Conservation (phyloP, 2,888 invertebrate genomes). For the Trachelus tabidus region DNA sequence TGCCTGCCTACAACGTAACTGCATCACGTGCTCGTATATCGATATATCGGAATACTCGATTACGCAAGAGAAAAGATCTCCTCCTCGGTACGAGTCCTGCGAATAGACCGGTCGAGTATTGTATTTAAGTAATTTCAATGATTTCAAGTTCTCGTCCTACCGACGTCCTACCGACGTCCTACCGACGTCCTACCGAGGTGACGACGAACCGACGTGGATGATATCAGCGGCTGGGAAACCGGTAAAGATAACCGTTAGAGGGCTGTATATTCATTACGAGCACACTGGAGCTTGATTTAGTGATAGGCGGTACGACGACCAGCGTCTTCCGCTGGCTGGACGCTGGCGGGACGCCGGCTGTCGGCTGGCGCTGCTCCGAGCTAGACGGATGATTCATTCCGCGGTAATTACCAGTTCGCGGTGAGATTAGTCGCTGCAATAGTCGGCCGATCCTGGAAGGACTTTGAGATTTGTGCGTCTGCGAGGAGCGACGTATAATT, state of each 20-base stretch:
- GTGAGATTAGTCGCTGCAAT: slow-evolving; percentile 44
- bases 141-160: neutral
- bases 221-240: neutral
- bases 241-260: neutral
- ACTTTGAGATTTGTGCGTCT: slow-evolving; percentile 53
- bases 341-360: neutral
- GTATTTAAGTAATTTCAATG: neutral
- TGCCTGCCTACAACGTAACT: slow-evolving; percentile 4
- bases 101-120: neutral
- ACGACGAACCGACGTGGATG: neutral
- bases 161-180: neutral
- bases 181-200: neutral
- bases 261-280: neutral
- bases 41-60: slow-evolving; percentile 5
- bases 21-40: slow-evolving; percentile 2
- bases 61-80: slow-evolving; percentile 9
- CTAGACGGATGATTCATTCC: slow-evolving; percentile 54
- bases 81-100: neutral
- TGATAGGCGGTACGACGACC: slow-evolving; percentile 13
- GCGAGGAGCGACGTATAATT: slow-evolving; percentile 50
- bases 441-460: slow-evolving; percentile 26
- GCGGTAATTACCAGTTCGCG: slow-evolving; percentile 53
- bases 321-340: slow-evolving; percentile 25
- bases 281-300: slow-evolving; percentile 24
- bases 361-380: neutral